phyloP scores from a whole-genome alignment of 2,113 vertebrate genomes.

The Eulemur rufifrons region DNA sequence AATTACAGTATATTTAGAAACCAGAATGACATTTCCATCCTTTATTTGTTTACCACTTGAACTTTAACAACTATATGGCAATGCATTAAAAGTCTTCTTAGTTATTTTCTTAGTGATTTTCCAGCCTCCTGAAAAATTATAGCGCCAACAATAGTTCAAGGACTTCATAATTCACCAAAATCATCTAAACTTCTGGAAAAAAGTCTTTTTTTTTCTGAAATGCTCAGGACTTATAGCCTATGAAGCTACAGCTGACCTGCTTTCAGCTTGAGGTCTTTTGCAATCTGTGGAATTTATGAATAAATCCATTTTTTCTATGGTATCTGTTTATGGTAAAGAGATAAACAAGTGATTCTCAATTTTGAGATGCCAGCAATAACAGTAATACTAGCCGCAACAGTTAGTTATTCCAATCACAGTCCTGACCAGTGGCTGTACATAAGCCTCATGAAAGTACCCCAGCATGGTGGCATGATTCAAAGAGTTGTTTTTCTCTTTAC shows the following conservation, averaged over 20 bases:
- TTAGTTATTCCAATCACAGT: constrained; percentile 50
- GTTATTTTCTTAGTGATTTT: constrained; percentile 76
- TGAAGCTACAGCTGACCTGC: constrained; percentile 52
- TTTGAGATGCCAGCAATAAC: constrained; percentile 1
- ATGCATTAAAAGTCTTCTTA: constrained; percentile 72
- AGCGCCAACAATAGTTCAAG: constrained; percentile 76
- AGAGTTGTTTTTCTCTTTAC: constrained; percentile 25
- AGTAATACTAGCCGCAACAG: constrained; percentile 2
- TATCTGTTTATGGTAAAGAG: constrained; percentile 56
- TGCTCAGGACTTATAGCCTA: constrained; percentile 56
- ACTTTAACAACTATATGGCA: constrained; percentile 69
- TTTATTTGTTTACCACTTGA: constrained; percentile 74
- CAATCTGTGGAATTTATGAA: constrained; percentile 64
- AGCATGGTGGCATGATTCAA: constrained; percentile 14
- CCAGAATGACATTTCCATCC: constrained; percentile 78
- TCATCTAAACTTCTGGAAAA: constrained; percentile 56
- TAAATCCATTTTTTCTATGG: constrained; percentile 44
- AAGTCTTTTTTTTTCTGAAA: constrained; percentile 41
- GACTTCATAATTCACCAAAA: constrained; percentile 77
- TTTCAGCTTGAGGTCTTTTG: constrained; percentile 59
- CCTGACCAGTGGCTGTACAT: constrained; percentile 39
- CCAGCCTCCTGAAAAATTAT: constrained; percentile 74
- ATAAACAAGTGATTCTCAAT: constrained; percentile 18
- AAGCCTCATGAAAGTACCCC: constrained; percentile 28
- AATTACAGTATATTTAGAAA: constrained; percentile 77